Base-by-base conservation (phyloP, 2,888 invertebrate species). In the Drosophila hamatofila region DNA sequence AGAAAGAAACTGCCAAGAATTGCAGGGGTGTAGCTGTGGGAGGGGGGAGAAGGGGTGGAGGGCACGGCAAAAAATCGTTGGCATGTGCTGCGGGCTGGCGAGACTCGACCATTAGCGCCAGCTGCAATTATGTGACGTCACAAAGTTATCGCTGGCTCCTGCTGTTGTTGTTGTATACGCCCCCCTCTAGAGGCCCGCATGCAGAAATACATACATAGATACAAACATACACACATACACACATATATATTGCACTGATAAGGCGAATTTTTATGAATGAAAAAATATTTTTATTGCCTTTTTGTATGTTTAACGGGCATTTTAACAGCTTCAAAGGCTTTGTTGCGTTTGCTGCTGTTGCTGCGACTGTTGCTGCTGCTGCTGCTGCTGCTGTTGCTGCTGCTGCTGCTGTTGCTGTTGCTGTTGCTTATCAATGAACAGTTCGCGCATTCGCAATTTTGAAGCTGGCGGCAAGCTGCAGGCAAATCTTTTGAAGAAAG, bases 121-220 rank as follows among this genome's bases (percentile, higher is more conserved):
- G 81, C 81, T 88, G 89, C 85, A 85, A 55, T 75, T 49, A 18
- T 55, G 68, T 83, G 90, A 90, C 90, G 86, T 89, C 89, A 90
- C 67, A 62, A 66, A 62, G 56, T 69, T 63, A 76, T 67, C 64
- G 59, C 42, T 23, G 33, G 54, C 58, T 61, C 51, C 48, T 51
- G 60, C 52, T 49, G 57, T 56, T 42, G 51, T 54, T 49, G 52
- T 58, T 64, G 46, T 61, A 56, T 54, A 72, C 78, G 83, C 73
- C 78, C 67, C 73, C 27, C n/a, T n/a, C 21, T 30, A 30, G 21
- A 63, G 46, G 9, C 69, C 71, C 73, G 72, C 73, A 73, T 60
- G 25, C 56, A 44, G 41, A 30, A 54, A 61, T 67, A 64, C 60
- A 42, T 16, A 18, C 60, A 42, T 16, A 18, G 25, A 59, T 11